phyloP scores from a whole-genome alignment of 1,140 invertebrate species.

The Caerostris extrusa region DNA sequence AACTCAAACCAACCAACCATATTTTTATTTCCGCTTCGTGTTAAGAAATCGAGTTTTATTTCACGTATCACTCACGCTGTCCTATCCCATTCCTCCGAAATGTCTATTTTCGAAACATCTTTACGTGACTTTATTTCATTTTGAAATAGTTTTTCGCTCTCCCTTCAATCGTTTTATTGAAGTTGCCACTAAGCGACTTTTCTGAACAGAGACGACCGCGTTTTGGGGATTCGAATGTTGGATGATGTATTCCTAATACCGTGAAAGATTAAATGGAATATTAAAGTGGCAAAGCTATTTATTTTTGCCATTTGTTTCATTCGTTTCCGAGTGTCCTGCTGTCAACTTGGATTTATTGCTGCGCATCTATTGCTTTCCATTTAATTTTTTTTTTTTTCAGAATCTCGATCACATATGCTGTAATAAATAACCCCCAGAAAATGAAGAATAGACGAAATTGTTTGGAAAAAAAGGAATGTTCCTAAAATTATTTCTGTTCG shows the following conservation, averaged over 20 bases:
- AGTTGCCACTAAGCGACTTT: constrained; percentile 16
- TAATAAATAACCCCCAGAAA: background rate
- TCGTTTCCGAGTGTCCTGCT: background rate
- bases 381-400: background rate
- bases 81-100: background rate
- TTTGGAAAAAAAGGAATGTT: background rate
- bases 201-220: background rate
- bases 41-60: constrained; percentile 42
- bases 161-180: constrained; percentile 47
- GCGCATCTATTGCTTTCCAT: background rate
- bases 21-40: constrained; percentile 3
- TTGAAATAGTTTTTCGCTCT: background rate
- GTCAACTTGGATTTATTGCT: constrained; percentile 17
- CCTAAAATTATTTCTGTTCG: background rate
- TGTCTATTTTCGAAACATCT: constrained; percentile 60
- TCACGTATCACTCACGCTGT: constrained; percentile 9
- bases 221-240: background rate
- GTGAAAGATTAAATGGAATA: constrained; percentile 26
- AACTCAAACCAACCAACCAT: background rate
- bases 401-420: background rate
- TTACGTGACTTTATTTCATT: constrained; percentile 68
- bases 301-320: background rate
- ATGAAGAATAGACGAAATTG: background rate
- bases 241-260: background rate
- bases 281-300: constrained; percentile 8